A percentile compares a stretch with the other conserved stretches of the same genome.
Conservation (phyloP, 2,888 invertebrate species). For the Mythimna impura region DNA sequence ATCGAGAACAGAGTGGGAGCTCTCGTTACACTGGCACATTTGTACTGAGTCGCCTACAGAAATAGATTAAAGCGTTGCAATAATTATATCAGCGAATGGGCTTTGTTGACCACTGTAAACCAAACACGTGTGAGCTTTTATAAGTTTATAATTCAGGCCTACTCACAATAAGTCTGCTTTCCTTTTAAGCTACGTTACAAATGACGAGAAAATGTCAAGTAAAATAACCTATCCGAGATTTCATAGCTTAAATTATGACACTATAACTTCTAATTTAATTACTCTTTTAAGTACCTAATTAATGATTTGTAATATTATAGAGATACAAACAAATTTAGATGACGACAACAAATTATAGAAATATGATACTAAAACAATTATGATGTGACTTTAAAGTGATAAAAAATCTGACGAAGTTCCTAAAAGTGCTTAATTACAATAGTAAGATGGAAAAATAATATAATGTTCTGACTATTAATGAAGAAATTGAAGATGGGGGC, state of each 20-base stretch:
- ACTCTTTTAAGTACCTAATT: constrained; percentile 12
- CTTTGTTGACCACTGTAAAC: constrained; percentile 80
- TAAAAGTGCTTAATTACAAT: constrained; percentile 69
- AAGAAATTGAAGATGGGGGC: constrained; percentile 92
- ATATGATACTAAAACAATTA: constrained; percentile 65
- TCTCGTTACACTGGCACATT: constrained; percentile 74
- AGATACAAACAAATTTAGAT: constrained; percentile 66
- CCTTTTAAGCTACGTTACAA: constrained; percentile 39
- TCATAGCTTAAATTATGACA: constrained; percentile 72
- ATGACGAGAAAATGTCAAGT: constrained; percentile 46
- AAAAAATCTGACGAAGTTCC: constrained; percentile 71
- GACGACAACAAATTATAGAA: constrained; percentile 61
- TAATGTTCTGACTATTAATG: constrained; percentile 81
- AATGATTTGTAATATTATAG: constrained; percentile 52
- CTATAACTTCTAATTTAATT: constrained; percentile 49
- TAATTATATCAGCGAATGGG: constrained; percentile 88
- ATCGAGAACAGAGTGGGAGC: constrained; percentile 63
- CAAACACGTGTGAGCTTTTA: constrained; percentile 76
- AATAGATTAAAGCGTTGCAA: constrained; percentile 87
- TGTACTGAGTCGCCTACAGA: constrained; percentile 81
- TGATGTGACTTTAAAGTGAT: constrained; percentile 78
- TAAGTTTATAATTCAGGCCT: constrained; percentile 53
- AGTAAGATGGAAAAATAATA: constrained; percentile 65
- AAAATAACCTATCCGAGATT: constrained; percentile 7
- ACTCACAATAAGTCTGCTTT: constrained; percentile 34